Evolutionary conservation across 1,140 invertebrate species (phyloP).

Genomic region (Dinoponera quadriceps): DNA sequence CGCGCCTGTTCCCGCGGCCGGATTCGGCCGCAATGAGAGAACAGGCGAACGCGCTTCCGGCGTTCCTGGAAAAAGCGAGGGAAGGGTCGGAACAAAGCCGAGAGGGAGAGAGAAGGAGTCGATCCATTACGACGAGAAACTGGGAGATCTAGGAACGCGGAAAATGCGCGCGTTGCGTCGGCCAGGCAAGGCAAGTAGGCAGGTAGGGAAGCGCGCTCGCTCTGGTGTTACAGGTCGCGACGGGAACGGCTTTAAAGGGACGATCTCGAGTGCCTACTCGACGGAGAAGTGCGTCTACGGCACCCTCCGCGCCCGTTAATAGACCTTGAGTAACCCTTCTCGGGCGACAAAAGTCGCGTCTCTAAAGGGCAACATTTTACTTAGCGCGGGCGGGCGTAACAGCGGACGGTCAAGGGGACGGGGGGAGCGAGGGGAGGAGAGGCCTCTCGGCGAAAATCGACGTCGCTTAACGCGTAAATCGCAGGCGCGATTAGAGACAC

Average conservation of each 20-base stretch:
- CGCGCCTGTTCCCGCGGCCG: not conserved
- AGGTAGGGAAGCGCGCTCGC: not conserved
- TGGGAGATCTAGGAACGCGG: not conserved
- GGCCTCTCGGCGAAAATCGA: not conserved
- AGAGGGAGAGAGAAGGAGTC: not conserved
- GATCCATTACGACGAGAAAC: slow-evolving; percentile 1
- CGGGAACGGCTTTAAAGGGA: slow-evolving; percentile 62
- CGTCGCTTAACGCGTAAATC: too few species aligned
- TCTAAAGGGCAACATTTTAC: slow-evolving; percentile 47
- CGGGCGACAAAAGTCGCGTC: slow-evolving; percentile 29
- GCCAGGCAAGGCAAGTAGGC: too few species aligned
- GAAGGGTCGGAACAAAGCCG: not conserved
- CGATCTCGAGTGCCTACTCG: slow-evolving; percentile 22
- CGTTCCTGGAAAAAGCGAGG: not conserved
- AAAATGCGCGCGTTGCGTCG: not conserved
- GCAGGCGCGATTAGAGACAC: too few species aligned
- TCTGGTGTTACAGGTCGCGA: slow-evolving; percentile 30
- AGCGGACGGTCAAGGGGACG: not conserved
- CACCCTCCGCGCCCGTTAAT: slow-evolving; percentile 30
- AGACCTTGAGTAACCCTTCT: slow-evolving; percentile 36
- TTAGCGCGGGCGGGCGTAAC: slow-evolving; percentile 8
- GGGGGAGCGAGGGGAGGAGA: not conserved
- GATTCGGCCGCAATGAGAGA: not conserved
- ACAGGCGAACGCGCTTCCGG: not conserved
- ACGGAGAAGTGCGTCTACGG: slow-evolving; percentile 44